Evolutionary conservation across 1,140 invertebrate genomes (phyloP).

Genomic region (Drosophila nigromelanica): DNA sequence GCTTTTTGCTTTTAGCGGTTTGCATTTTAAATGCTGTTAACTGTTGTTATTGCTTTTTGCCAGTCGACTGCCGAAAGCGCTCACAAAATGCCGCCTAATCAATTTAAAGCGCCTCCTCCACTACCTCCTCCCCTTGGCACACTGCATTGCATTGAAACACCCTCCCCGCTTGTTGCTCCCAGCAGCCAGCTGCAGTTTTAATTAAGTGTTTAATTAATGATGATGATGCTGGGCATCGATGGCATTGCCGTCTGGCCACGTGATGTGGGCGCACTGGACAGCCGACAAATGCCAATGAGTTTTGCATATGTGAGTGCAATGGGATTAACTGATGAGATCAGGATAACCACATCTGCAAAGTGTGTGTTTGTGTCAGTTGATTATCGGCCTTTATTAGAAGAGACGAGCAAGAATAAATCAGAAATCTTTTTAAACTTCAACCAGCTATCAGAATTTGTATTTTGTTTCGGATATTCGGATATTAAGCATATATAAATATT

Average conservation of each 20-base stretch:
- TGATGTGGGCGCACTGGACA: slow-evolving; percentile 22
- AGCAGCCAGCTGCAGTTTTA: slow-evolving; percentile 42
- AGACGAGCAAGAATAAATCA: background rate
- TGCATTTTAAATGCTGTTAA: slow-evolving; percentile 28
- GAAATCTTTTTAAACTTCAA: background rate
- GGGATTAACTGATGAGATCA: slow-evolving; percentile 31
- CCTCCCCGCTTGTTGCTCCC: background rate
- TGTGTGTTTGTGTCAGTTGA: background rate
- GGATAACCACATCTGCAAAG: background rate
- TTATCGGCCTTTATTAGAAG: too few relatives aligned
- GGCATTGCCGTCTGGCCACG: slow-evolving; percentile 13
- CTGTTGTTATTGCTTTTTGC: slow-evolving; percentile 20
- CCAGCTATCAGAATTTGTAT: background rate
- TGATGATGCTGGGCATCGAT: slow-evolving; percentile 40
- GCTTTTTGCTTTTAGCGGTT: slow-evolving; percentile 32
- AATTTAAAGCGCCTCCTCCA: slow-evolving; percentile 23
- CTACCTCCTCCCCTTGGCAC: background rate
- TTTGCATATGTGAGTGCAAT: slow-evolving; percentile 35
- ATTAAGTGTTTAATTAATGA: slow-evolving; percentile 57
- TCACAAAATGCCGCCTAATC: slow-evolving; percentile 43
- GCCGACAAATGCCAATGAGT: slow-evolving; percentile 30
- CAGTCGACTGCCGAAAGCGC: slow-evolving; percentile 28
- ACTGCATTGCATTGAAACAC: slow-evolving; percentile 19
- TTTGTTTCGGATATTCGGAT: too few relatives aligned
- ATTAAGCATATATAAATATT: too few relatives aligned